A percentile compares a stretch with the other conserved stretches of the same genome.
These are phyloP conservation scores for Epizoanthus stellaris DNA, from an alignment of 92 coral and sea anemone genomes.

Conservation along the genomic window DNA sequence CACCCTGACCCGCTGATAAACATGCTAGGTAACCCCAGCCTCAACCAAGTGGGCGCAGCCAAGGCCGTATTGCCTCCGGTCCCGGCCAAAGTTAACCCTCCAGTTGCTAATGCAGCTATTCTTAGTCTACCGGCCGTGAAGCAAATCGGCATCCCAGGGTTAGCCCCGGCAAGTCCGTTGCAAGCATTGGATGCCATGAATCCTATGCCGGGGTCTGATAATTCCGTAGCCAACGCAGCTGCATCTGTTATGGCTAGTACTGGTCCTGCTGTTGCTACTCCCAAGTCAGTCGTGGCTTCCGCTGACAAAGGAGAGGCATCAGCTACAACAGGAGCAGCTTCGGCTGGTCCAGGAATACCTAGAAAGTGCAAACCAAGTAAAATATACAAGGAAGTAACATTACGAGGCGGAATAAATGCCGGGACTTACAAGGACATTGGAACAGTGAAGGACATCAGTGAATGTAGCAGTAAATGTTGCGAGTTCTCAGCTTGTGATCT, in stretches of 20 bases:
- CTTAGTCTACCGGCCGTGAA: neutral
- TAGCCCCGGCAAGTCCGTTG: slow-evolving; percentile 2
- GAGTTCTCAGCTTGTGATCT: slow-evolving; percentile 96
- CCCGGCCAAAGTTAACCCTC: slow-evolving; percentile 12
- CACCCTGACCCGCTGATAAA: slow-evolving; percentile 42
- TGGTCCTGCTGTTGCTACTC: slow-evolving; percentile 7
- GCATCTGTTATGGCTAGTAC: neutral
- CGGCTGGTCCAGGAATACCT: slow-evolving; percentile 71
- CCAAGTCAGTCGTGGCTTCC: slow-evolving; percentile 20
- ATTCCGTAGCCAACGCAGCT: neutral
- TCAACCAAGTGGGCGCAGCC: slow-evolving; percentile 24
- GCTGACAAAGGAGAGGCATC: slow-evolving; percentile 1
- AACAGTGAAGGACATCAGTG: slow-evolving; percentile 74
- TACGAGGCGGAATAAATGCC: slow-evolving; percentile 98
- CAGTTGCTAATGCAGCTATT: slow-evolving; percentile 2
- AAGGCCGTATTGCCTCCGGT: neutral
- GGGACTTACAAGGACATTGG: slow-evolving; percentile 98
- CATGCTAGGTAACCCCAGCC: slow-evolving; percentile 40
- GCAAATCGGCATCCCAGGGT: neutral
- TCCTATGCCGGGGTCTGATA: neutral
- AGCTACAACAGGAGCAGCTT: neutral
- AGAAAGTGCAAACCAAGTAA: slow-evolving; percentile 94
- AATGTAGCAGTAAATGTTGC: slow-evolving; percentile 91
- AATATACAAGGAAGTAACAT: slow-evolving; percentile 86
- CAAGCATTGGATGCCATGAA: neutral